Conservation (phyloP, 2,888 invertebrate genomes). For the Apoda limacodes region DNA sequence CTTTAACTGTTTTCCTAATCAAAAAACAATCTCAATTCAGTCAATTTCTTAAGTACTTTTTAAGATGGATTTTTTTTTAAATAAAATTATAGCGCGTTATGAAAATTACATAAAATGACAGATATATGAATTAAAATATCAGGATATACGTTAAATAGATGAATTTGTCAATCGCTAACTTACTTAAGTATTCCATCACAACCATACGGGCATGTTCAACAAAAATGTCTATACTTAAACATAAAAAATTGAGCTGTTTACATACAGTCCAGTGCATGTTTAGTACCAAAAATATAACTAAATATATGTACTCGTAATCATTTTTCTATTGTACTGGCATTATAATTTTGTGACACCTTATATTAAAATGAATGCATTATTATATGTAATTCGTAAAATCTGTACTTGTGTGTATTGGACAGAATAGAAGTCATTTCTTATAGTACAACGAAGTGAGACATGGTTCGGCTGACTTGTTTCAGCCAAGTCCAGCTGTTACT, state of each 20-base stretch:
- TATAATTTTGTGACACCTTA: constrained; percentile 60
- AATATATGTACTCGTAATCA: constrained; percentile 40
- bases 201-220: constrained; percentile 66
- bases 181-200: constrained; percentile 70
- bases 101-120: no score
- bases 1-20: no score
- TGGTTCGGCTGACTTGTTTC: no score
- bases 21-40: no score
- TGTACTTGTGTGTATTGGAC: constrained; percentile 60
- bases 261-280: constrained; percentile 47
- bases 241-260: constrained; percentile 48
- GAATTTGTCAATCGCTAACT: no score
- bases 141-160: no score
- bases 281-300: constrained; percentile 44
- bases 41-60: no score
- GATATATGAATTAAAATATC: no score
- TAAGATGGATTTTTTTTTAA: no score
- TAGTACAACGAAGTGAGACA: no score
- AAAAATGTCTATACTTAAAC: constrained; percentile 48
- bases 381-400: constrained; percentile 54
- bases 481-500: no score
- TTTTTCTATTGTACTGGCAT: constrained; percentile 55
- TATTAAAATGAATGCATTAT: constrained; percentile 46
- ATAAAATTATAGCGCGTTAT: no score
- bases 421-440: constrained; percentile 54